Evolutionary conservation across 2,113 vertebrate species (phyloP).

Genomic region (Actinemys pallida): DNA sequence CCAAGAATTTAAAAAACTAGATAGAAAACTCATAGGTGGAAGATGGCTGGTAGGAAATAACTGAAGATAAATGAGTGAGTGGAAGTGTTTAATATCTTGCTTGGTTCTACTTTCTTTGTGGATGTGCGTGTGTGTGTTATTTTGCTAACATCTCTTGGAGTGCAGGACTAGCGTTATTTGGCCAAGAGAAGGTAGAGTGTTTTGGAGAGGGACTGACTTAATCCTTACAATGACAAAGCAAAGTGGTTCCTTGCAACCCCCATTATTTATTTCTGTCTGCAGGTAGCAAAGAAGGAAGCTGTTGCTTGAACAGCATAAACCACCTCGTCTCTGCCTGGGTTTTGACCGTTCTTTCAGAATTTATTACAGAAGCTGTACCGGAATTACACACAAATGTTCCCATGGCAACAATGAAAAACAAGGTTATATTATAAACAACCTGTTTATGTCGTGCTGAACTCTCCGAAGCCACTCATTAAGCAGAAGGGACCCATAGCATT

Average conservation of each 20-base stretch:
- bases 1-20: neutral
- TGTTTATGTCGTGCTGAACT: neutral
- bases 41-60: rapidly evolving
- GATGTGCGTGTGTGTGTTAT: neutral
- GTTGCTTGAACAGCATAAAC: rapidly evolving
- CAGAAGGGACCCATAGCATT: neutral
- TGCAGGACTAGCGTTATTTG: neutral
- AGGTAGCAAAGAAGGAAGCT: rapidly evolving
- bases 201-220: neutral
- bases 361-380: neutral
- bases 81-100: neutral
- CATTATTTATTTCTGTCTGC: neutral
- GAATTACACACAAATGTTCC: conserved; percentile 26
- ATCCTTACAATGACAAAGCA: neutral
- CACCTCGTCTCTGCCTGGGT: neutral
- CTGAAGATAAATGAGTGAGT: neutral
- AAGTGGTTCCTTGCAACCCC: neutral
- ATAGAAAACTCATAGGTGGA: neutral
- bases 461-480: neutral
- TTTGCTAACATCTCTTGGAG: neutral
- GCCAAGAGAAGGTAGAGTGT: neutral
- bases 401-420: conserved; percentile 49
- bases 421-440: neutral
- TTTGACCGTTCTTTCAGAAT: neutral
- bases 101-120: neutral